A percentile compares a stretch with the other conserved stretches of the same genome.
These are phyloP conservation scores for Dicranocentrus wangi DNA, from an alignment of 2,888 invertebrate genomes.

Conservation along the genomic window DNA sequence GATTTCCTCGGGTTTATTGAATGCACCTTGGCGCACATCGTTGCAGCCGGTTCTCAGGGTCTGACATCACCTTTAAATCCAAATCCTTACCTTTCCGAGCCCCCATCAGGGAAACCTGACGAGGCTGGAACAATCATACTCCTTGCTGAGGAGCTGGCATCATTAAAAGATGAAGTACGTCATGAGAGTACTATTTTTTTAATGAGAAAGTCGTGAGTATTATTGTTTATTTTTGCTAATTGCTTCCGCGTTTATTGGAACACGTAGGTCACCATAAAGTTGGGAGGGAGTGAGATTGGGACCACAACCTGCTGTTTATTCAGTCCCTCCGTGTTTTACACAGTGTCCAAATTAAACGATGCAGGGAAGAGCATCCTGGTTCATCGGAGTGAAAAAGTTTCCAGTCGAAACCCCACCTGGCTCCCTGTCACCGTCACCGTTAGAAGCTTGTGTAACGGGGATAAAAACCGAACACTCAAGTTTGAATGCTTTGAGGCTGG, in stretches of 20 bases:
- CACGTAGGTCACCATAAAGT: conserved; percentile 65
- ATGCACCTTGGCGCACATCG: conserved; percentile 70
- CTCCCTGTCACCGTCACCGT: conserved; percentile 76
- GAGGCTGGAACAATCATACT: conserved; percentile 70
- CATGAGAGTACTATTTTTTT: no score
- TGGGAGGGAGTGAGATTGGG: conserved; percentile 68
- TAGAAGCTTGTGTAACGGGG: conserved; percentile 77
- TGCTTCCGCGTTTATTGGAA: neutral
- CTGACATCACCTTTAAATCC: conserved; percentile 60
- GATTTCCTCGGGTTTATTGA: conserved; percentile 78
- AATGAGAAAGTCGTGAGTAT: no score
- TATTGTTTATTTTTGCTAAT: no score
- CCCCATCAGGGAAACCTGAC: conserved; percentile 39
- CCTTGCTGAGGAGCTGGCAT: conserved; percentile 71
- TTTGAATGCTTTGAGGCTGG: conserved; percentile 77
- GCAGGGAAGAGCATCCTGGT: conserved; percentile 76
- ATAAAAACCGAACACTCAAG: conserved; percentile 77
- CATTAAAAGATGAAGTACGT: conserved; percentile 72
- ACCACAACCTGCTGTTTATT: conserved; percentile 62
- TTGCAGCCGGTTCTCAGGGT: conserved; percentile 68
- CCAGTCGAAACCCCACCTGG: conserved; percentile 77
- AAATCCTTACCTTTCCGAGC: conserved; percentile 41
- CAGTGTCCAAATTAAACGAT: conserved; percentile 75
- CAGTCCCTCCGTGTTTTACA: conserved; percentile 65
- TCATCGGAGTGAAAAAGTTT: conserved; percentile 74